Conservation (phyloP, 2,113 vertebrate genomes). For the Gambusia affinis region DNA sequence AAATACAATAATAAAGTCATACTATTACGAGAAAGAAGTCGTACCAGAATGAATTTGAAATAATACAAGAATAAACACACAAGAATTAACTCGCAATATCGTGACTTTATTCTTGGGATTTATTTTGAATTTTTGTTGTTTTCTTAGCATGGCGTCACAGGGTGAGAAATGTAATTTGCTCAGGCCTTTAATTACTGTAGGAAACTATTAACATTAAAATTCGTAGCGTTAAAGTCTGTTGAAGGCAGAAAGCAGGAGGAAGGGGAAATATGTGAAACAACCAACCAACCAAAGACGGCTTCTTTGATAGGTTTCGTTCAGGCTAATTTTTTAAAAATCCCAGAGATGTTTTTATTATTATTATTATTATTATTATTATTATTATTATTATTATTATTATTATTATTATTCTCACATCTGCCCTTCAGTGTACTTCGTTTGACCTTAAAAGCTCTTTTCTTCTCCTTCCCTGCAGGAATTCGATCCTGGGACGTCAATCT, state of each 20-base stretch:
- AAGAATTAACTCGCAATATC: too few species aligned
- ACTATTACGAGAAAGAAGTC: too few species aligned
- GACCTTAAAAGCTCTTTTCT: conserved; percentile 19
- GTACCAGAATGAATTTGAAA: too few species aligned
- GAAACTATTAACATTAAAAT: neutral
- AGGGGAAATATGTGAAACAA: conserved; percentile 5
- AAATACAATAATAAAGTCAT: too few species aligned
- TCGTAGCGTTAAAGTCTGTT: neutral
- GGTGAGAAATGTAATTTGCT: too few species aligned
- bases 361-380: neutral
- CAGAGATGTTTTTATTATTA: neutral
- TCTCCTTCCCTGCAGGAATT: conserved; percentile 82
- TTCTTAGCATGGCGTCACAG: too few species aligned
- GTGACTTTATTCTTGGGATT: too few species aligned
- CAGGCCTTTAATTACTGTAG: neutral
- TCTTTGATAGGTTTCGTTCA: neutral
- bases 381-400: neutral
- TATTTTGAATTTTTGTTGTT: too few species aligned
- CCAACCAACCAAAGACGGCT: neutral
- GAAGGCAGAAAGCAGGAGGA: neutral
- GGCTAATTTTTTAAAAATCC: neutral
- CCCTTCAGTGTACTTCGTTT: neutral
- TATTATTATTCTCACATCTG: conserved; percentile 4
- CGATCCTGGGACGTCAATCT: conserved; percentile 90
- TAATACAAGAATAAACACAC: too few species aligned